phyloP scores from a whole-genome alignment of 2,888 invertebrate genomes.

The Melieria crassipennis region DNA sequence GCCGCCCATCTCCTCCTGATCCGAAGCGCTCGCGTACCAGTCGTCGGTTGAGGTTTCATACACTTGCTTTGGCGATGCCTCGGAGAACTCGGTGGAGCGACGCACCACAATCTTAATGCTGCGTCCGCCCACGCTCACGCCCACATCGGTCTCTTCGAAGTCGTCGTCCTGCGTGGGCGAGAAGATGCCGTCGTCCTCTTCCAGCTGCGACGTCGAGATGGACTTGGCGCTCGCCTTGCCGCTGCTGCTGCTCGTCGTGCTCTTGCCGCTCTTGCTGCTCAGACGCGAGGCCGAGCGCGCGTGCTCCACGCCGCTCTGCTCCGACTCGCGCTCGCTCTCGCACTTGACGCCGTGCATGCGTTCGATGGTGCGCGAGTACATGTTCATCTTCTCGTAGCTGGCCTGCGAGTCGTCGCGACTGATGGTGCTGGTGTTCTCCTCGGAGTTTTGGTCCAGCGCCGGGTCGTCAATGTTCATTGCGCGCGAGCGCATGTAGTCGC shows the following conservation, averaged over 20 bases:
- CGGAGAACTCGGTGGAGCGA: slow-evolving; percentile 59
- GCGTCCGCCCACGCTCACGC: slow-evolving; percentile 25
- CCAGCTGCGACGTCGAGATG: slow-evolving; percentile 41
- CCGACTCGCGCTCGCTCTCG: slow-evolving; percentile 56
- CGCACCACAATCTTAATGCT: slow-evolving; percentile 52
- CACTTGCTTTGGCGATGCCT: slow-evolving; percentile 61
- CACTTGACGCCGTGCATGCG: slow-evolving; percentile 69
- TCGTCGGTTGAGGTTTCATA: slow-evolving; percentile 70
- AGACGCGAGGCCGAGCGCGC: slow-evolving; percentile 44
- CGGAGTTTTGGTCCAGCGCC: slow-evolving; percentile 56
- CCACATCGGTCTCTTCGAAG: slow-evolving; percentile 49
- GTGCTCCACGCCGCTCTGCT: slow-evolving; percentile 51
- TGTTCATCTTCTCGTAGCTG: slow-evolving; percentile 59
- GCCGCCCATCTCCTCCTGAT: slow-evolving; percentile 72
- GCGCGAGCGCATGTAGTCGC: slow-evolving; percentile 64
- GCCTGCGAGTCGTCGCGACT: slow-evolving; percentile 59
- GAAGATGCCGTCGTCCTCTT: slow-evolving; percentile 57
- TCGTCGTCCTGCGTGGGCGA: slow-evolving; percentile 57
- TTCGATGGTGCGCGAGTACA: slow-evolving; percentile 70
- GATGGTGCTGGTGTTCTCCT: slow-evolving; percentile 58
- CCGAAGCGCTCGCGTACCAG: slow-evolving; percentile 84
- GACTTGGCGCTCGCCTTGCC: slow-evolving; percentile 42
- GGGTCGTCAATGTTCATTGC: slow-evolving; percentile 62
- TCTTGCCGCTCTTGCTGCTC: slow-evolving; percentile 43
- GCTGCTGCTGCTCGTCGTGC: slow-evolving; percentile 46